phyloP scores from a whole-genome alignment of 2,888 invertebrate genomes.

The Luffia ferchaultella region DNA sequence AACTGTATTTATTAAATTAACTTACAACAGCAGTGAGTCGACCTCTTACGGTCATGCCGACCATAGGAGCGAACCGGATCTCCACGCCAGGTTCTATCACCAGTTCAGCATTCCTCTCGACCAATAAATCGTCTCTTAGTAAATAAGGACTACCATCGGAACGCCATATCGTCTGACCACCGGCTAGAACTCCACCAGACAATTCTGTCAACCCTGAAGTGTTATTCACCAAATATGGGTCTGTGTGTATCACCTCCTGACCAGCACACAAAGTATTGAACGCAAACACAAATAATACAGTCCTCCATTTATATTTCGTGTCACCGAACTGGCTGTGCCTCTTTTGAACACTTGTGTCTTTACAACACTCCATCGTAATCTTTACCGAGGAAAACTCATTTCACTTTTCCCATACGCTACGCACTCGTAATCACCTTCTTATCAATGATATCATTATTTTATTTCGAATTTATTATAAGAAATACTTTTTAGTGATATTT shows the following conservation, averaged over 20 bases:
- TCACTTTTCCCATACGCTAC: slow-evolving; percentile 36
- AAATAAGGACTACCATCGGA: slow-evolving; percentile 76
- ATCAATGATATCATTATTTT: background rate
- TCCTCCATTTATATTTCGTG: slow-evolving; percentile 64
- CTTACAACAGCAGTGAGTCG: slow-evolving; percentile 89
- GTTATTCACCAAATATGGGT: slow-evolving; percentile 52
- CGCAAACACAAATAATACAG: slow-evolving; percentile 18
- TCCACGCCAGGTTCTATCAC: slow-evolving; percentile 91
- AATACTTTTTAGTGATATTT: no score
- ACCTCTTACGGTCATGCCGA: slow-evolving; percentile 93
- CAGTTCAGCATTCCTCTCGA: slow-evolving; percentile 81
- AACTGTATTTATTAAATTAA: slow-evolving; percentile 18
- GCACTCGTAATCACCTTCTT: background rate
- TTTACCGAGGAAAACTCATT: slow-evolving; percentile 45
- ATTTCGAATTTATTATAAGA: background rate
- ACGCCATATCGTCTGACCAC: slow-evolving; percentile 63
- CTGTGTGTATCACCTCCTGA: slow-evolving; percentile 32
- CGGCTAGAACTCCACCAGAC: slow-evolving; percentile 68
- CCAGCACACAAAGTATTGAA: slow-evolving; percentile 37
- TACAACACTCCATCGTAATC: slow-evolving; percentile 44
- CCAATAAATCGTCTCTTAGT: slow-evolving; percentile 79
- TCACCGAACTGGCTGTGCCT: slow-evolving; percentile 61
- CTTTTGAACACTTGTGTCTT: slow-evolving; percentile 55
- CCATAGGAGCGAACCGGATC: slow-evolving; percentile 88
- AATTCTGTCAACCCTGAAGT: slow-evolving; percentile 63